Percentiles rank a stretch among this genome's conserved stretches.
Evolutionary conservation across 2,888 invertebrate species (phyloP).

Genomic region (Nymphalis polychloros): DNA sequence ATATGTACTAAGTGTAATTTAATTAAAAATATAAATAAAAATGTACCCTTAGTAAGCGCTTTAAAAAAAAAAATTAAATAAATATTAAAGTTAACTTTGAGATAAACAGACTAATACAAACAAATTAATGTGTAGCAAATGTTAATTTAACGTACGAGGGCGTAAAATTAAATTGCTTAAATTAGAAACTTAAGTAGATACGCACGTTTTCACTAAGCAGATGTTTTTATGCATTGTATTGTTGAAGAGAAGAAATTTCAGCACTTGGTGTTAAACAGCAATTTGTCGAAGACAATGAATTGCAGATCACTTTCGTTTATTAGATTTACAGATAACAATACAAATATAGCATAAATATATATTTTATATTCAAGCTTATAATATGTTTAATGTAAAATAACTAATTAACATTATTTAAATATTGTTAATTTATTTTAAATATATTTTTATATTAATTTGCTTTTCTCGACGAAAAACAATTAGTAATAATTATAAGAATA

Average conservation of each 20-base stretch:
- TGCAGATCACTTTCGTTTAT: slow-evolving; percentile 60
- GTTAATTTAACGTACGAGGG: background rate
- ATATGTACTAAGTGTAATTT: too few relatives aligned
- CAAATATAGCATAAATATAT: background rate
- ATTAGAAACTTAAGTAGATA: background rate
- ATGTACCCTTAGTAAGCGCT: too few relatives aligned
- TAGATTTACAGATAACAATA: slow-evolving; percentile 34
- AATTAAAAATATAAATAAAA: too few relatives aligned
- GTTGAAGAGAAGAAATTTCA: slow-evolving; percentile 42
- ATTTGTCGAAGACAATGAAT: slow-evolving; percentile 69
- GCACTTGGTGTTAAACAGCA: slow-evolving; percentile 66
- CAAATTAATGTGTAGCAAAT: background rate
- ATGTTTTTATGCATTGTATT: slow-evolving; percentile 18
- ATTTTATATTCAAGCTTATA: too few relatives aligned
- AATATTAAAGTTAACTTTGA: too few relatives aligned
- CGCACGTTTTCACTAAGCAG: slow-evolving; percentile 13
- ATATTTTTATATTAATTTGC: too few relatives aligned
- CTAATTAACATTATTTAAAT: too few relatives aligned
- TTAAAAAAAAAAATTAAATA: too few relatives aligned
- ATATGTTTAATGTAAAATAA: too few relatives aligned
- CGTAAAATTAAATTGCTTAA: slow-evolving; percentile 6
- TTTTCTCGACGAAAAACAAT: too few relatives aligned
- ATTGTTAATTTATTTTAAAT: too few relatives aligned
- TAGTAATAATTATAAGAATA: too few relatives aligned
- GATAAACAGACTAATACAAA: background rate